Evolutionary conservation across 2,113 vertebrate genomes (phyloP).

Genomic region (Chlorodrepanis virens): DNA sequence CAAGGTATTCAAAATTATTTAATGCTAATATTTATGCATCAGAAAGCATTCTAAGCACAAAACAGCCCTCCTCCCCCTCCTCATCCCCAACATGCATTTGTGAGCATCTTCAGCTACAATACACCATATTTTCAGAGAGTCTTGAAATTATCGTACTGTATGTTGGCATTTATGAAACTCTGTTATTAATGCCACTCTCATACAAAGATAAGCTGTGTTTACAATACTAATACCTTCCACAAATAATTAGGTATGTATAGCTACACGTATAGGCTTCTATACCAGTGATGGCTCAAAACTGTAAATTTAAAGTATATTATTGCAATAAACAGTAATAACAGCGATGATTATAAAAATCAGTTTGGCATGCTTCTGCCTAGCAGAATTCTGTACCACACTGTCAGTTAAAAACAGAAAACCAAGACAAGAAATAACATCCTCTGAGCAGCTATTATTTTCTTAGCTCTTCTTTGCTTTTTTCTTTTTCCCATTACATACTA

Average conservation of each 20-base stretch:
- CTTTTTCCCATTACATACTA: no score
- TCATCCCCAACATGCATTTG: not conserved
- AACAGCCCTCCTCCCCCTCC: conserved; percentile 9
- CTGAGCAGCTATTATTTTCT: not conserved
- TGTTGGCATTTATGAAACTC: conserved; percentile 38
- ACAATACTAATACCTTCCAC: conserved; percentile 41
- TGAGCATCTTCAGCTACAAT: conserved; percentile 51
- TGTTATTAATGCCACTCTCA: conserved; percentile 63
- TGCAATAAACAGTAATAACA: conserved; percentile 14
- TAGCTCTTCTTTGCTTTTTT: not conserved
- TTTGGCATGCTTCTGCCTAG: not conserved
- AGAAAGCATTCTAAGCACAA: conserved; percentile 68
- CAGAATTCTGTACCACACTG: not conserved
- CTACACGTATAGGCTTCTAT: not conserved
- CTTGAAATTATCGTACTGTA: not conserved
- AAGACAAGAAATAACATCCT: not conserved
- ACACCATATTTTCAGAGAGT: conserved; percentile 63
- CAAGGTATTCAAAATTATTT: conserved; percentile 80
- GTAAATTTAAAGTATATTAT: conserved; percentile 27
- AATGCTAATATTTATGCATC: conserved; percentile 80
- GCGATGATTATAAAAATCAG: conserved; percentile 6
- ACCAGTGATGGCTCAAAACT: not conserved
- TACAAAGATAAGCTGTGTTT: conserved; percentile 42
- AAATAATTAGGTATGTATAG: conserved; percentile 45
- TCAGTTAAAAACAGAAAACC: not conserved